phyloP scores from a whole-genome alignment of 2,113 vertebrate genomes.

The Myiagra hebetior region DNA sequence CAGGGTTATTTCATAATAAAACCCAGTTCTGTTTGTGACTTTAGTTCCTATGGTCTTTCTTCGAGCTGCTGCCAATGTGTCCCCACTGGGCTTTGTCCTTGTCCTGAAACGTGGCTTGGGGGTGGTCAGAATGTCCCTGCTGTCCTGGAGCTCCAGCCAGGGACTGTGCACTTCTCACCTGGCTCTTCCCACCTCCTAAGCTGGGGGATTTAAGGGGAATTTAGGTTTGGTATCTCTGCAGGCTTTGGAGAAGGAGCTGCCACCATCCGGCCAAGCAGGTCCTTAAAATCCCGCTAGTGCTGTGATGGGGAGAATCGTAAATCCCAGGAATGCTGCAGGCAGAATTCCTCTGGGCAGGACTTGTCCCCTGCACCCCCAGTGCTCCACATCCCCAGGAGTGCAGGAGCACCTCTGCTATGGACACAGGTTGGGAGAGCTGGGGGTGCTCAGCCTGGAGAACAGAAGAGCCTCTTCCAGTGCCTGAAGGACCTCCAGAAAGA shows the following conservation, averaged over 20 bases:
- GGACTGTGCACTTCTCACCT: neutral
- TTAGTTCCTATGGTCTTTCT: conserved; percentile 64
- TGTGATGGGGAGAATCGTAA: rapidly evolving
- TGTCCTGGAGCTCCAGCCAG: rapidly evolving
- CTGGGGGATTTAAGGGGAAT: neutral
- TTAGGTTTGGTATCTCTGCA: neutral
- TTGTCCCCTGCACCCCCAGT: neutral
- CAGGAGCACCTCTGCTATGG: neutral
- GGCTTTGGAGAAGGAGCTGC: neutral
- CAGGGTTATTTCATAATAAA: conserved; percentile 81
- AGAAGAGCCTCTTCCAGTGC: neutral
- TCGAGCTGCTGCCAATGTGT: neutral
- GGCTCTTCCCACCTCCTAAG: neutral
- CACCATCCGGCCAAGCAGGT: neutral
- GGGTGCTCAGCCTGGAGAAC: neutral
- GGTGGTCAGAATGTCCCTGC: neutral
- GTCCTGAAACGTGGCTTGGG: rapidly evolving
- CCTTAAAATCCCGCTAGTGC: rapidly evolving
- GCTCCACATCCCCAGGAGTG: neutral
- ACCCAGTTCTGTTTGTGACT: conserved; percentile 73
- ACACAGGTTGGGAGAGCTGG: neutral
- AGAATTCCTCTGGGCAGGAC: neutral
- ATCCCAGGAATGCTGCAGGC: neutral
- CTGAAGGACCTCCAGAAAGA: neutral
- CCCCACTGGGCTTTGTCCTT: neutral